Evolutionary conservation across 2,888 invertebrate genomes (phyloP).

Genomic region (Tineola bisselliella): DNA sequence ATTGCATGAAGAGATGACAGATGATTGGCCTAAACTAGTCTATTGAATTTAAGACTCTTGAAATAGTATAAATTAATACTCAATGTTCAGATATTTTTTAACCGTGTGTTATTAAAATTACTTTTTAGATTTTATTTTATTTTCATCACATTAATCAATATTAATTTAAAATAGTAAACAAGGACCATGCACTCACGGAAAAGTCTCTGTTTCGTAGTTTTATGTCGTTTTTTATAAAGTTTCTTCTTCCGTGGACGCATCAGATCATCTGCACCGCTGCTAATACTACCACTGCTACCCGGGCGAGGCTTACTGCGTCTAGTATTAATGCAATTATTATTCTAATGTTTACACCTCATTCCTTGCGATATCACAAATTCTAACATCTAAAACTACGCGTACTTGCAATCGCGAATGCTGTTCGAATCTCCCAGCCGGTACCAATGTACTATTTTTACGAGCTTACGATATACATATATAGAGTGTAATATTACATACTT

Average conservation of each 20-base stretch:
- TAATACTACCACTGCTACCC: conserved; percentile 59
- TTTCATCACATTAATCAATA: not conserved
- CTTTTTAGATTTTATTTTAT: not conserved
- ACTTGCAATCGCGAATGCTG: no score
- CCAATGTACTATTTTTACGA: not conserved
- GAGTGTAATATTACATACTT: no score
- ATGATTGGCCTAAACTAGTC: no score
- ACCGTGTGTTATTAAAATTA: no score
- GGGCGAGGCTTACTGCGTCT: conserved; percentile 53
- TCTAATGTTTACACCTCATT: no score
- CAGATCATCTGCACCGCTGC: conserved; percentile 59
- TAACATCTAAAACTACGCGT: no score
- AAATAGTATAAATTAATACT: no score
- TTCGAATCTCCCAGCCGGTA: no score
- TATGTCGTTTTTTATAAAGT: conserved; percentile 72
- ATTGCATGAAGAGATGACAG: no score
- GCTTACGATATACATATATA: not conserved
- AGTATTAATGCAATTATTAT: not conserved
- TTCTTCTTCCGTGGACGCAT: conserved; percentile 69
- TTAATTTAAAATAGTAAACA: not conserved
- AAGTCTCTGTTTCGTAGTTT: conserved; percentile 54
- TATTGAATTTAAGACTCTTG: no score
- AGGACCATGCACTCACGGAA: conserved; percentile 44
- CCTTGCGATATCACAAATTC: no score
- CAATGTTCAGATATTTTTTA: no score